Evolutionary conservation across 2,113 vertebrate genomes (phyloP), one percentile per base, ranked within the genome.

Genomic region (Sapajus apella): DNA sequence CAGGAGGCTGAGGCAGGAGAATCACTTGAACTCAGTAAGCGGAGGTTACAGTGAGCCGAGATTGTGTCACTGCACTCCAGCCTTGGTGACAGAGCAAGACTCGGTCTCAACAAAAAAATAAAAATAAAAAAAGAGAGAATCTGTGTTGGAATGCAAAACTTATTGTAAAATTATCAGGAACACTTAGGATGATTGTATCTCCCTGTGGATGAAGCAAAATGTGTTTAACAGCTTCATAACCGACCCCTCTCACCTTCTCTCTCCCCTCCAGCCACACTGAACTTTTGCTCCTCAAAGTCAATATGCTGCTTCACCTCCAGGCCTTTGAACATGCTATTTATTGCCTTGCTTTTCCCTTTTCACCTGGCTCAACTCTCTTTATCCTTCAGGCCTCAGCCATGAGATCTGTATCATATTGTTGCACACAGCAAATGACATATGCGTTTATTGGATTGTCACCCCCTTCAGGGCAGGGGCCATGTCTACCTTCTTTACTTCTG

Each of bases 81-180:
- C 61, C 27, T 64, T 27, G 61, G 61, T 32, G 27, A 64, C 12
- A 64, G 61, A 64, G 61, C 27, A 6, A 64, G 61, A 64, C 25
- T 14, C 27, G 2, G 23, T 61, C 58, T 61, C 58, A 58, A 58
- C 58, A 27, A 30, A 30, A 64, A 64, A 64, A 13, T 13, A 30
- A 64, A 64, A 30, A 64, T 2, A 30, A 2, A 64, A 0, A 61
- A 12, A 30, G 27, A 83, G n/a, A 52, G 7, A 90, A 87, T 72
- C 9, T 89, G 47, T 92, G 70, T 21, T 37, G 6, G 55, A 89
- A 77, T 64, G 43, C n/a, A 82, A 77, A 85, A 55, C 77, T 25
- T 94, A 76, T n/a, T 89, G 13, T 84, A 95, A 92, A 84, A 80
- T 64, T 40, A 61, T 68, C 50, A 92, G 58, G 89, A 55, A 32